Percentiles rank a stretch among this genome's conserved stretches.
phyloP scores from a whole-genome alignment of 2,888 invertebrate genomes.

The Oeneis ivallda region DNA sequence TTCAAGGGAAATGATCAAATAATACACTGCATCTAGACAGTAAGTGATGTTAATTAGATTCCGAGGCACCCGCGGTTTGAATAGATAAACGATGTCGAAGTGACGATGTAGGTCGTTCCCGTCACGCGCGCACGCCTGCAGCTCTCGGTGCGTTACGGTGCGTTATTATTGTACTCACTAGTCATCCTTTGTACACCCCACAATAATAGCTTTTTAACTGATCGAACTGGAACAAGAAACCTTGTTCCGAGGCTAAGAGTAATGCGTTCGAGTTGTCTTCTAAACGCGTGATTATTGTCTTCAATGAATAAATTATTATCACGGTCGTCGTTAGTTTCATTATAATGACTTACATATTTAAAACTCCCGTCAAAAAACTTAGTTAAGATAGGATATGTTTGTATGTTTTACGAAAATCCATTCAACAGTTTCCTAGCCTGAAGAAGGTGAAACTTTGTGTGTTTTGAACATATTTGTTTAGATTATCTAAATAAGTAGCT shows the following conservation, averaged over 20 bases:
- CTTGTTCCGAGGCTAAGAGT: constrained; percentile 22
- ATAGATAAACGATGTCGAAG: constrained; percentile 54
- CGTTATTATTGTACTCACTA: constrained; percentile 52
- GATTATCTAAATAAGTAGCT: no score
- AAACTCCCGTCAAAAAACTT: no score
- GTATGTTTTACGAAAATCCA: no score
- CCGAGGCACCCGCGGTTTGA: constrained; percentile 57
- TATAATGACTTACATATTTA: background rate
- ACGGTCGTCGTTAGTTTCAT: background rate
- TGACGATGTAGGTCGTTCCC: constrained; percentile 58
- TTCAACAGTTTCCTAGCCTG: no score
- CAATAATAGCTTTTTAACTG: constrained; percentile 38
- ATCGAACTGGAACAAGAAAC: constrained; percentile 35
- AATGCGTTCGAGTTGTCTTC: constrained; percentile 9
- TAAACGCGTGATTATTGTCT: constrained; percentile 13
- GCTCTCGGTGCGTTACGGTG: constrained; percentile 45
- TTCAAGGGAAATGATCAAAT: constrained; percentile 36
- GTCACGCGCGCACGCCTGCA: constrained; percentile 59
- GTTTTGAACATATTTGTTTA: no score
- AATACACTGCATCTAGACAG: constrained; percentile 50
- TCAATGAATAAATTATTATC: background rate
- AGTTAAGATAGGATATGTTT: background rate
- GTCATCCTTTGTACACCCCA: constrained; percentile 37
- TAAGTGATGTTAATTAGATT: constrained; percentile 70
- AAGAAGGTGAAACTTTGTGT: no score